Conservation (phyloP, 2,797 vertebrate genomes). For the Oryzias dopingdopingensis region DNA sequence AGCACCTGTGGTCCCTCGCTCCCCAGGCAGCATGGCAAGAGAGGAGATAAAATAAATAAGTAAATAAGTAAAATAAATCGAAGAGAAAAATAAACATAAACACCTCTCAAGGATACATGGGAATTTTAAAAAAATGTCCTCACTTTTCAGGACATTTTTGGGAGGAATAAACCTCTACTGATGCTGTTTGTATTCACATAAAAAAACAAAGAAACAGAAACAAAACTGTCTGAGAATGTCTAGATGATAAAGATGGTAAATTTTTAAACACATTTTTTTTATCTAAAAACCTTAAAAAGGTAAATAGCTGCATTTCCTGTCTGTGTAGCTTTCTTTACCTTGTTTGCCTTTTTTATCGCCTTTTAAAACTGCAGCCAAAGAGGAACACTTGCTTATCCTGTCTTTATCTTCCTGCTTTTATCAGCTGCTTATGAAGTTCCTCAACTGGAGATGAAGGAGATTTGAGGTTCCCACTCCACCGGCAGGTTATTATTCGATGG, state of each 20-base stretch:
- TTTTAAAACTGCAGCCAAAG: too few relatives aligned
- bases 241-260: too few relatives aligned
- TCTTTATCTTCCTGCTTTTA: conserved; percentile 21
- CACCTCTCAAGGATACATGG: conserved; percentile 13
- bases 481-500: conserved; percentile 18
- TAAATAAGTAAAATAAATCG: conserved; percentile 43
- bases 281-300: too few relatives aligned
- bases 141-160: too few relatives aligned
- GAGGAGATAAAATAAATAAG: conserved; percentile 51
- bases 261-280: too few relatives aligned
- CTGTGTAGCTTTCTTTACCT: too few relatives aligned
- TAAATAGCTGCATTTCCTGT: too few relatives aligned
- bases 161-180: too few relatives aligned
- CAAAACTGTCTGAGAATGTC: too few relatives aligned
- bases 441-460: conserved; percentile 26
- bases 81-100: conserved; percentile 43
- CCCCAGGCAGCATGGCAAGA: conserved; percentile 42
- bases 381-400: conserved; percentile 26
- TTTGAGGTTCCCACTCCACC: conserved; percentile 11
- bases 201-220: too few relatives aligned
- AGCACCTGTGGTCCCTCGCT: conserved; percentile 74
- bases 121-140: background rate
- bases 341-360: background rate
- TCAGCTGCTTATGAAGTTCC: conserved; percentile 26
- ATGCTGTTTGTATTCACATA: too few relatives aligned